Evolutionary conservation across 2,888 invertebrate genomes (phyloP).

Genomic region (Rhaphigaster nebulosa): DNA sequence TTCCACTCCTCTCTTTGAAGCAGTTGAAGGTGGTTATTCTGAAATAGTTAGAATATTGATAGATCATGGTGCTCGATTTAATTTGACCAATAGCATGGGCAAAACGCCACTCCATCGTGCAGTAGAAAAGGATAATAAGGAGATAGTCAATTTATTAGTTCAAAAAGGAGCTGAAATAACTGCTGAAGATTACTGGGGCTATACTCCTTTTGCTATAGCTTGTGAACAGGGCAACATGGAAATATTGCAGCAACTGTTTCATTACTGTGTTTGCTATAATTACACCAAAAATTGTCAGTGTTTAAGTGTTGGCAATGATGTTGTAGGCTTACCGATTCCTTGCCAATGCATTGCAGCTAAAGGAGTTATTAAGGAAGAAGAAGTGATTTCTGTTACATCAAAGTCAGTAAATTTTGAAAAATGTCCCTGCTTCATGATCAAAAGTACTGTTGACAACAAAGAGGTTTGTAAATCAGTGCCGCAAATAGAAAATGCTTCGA

Average conservation of each 20-base stretch:
- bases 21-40: constrained; percentile 42
- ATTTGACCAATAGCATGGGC: constrained; percentile 25
- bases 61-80: constrained; percentile 38
- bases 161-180: constrained; percentile 30
- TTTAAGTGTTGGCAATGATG: constrained; percentile 23
- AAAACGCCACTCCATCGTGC: constrained; percentile 12
- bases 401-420: constrained; percentile 21
- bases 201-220: constrained; percentile 1
- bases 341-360: constrained; percentile 41
- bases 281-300: constrained; percentile 33
- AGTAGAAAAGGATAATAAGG: constrained; percentile 29
- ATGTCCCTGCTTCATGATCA: constrained; percentile 28
- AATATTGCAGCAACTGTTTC: constrained; percentile 30
- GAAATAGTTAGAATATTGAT: constrained; percentile 32
- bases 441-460: neutral
- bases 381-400: neutral
- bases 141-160: constrained; percentile 28
- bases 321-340: constrained; percentile 19
- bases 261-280: constrained; percentile 30
- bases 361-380: neutral
- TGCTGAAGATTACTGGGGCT: constrained; percentile 16
- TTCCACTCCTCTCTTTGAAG: constrained; percentile 29
- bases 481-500: neutral
- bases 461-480: neutral
- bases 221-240: constrained; percentile 40